phyloP scores from a whole-genome alignment of 1,140 invertebrate genomes.

The Brachionus plicatilis region DNA sequence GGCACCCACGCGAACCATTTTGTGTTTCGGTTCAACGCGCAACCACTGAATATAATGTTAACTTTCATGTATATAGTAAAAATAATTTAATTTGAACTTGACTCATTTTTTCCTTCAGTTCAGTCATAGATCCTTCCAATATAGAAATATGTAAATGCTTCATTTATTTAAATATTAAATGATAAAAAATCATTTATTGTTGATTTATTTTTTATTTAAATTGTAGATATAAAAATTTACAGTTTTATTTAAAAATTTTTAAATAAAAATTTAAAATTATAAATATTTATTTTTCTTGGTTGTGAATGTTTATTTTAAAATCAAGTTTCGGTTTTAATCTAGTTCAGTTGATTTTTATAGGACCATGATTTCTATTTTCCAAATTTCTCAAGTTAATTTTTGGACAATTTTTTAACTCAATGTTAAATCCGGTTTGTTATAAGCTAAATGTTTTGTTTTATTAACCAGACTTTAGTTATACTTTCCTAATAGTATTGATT shows the following conservation, averaged over 20 bases:
- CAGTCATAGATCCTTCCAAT: not conserved
- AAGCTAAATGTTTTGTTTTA: no score
- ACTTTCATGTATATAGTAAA: conserved; percentile 71
- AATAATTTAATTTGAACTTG: not conserved
- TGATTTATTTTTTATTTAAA: not conserved
- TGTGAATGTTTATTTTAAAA: not conserved
- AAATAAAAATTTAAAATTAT: not conserved
- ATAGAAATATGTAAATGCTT: not conserved
- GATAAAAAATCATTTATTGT: not conserved
- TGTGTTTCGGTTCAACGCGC: conserved; percentile 89
- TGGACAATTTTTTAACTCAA: no score
- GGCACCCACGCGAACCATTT: conserved; percentile 91
- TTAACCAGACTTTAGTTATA: no score
- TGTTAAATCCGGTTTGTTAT: no score
- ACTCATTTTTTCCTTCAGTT: not conserved
- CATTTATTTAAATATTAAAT: not conserved
- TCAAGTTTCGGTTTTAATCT: not conserved
- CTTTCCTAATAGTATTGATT: no score
- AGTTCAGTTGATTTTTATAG: no score
- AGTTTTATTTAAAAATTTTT: not conserved
- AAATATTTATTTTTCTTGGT: no score
- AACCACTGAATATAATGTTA: conserved; percentile 89
- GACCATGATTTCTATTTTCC: no score
- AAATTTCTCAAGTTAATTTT: no score
- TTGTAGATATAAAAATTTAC: conserved; percentile 17